Evolutionary conservation across 2,797 vertebrate genomes (phyloP).

Genomic region (Micropoecilia bifurca): DNA sequence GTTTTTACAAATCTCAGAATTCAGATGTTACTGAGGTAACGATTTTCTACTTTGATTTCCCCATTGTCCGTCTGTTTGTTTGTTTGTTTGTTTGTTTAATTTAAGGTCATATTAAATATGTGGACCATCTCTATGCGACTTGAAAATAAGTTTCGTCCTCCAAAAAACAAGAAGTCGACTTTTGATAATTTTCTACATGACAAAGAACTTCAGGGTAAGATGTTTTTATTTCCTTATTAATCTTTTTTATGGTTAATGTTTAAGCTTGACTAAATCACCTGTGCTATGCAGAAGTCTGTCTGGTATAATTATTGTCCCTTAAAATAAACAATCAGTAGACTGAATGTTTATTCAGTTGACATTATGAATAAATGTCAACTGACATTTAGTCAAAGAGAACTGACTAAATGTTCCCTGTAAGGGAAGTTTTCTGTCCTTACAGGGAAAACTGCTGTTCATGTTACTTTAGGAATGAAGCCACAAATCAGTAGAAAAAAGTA

Average conservation of each 20-base stretch:
- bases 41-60: no score
- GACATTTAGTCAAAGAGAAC: no score
- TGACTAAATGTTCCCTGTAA: no score
- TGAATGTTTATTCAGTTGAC: no score
- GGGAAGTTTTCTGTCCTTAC: background rate
- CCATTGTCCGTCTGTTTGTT: background rate
- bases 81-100: background rate
- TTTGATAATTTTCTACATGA: slow-evolving; percentile 51
- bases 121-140: slow-evolving; percentile 65
- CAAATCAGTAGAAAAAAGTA: background rate
- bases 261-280: background rate
- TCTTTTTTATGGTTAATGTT: background rate
- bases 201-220: slow-evolving; percentile 51
- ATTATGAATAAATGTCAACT: no score
- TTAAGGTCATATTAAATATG: slow-evolving; percentile 62
- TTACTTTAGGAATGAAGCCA: background rate
- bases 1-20: background rate
- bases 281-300: background rate
- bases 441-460: background rate
- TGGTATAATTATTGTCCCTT: background rate
- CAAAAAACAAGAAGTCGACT: slow-evolving; percentile 47
- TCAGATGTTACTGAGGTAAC: background rate
- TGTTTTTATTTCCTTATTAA: background rate
- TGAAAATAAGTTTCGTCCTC: slow-evolving; percentile 33
- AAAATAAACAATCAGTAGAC: background rate